Conservation (phyloP, 2,113 vertebrate genomes). For the Paracanthobrama guichenoti region DNA sequence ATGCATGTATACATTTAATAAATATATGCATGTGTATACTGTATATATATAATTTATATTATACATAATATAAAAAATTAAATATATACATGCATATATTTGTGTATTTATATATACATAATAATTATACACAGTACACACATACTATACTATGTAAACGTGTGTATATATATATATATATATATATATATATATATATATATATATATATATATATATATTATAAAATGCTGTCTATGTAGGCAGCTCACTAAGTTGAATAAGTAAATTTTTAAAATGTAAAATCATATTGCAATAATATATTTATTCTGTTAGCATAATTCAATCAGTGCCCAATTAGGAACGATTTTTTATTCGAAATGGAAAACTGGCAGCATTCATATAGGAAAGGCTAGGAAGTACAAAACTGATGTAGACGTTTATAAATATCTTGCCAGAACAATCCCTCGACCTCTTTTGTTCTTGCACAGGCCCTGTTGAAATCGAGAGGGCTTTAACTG, state of each 20-base stretch:
- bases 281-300: background rate
- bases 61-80: too few species aligned
- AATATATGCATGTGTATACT: too few species aligned
- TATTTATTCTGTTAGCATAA: slow-evolving; percentile 1
- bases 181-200: too few species aligned
- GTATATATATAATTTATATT: too few species aligned
- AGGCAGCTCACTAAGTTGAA: background rate
- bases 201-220: too few species aligned
- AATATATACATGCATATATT: too few species aligned
- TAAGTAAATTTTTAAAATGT: background rate
- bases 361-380: slow-evolving; percentile 19
- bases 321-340: slow-evolving; percentile 16
- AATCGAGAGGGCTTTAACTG: background rate
- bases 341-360: background rate
- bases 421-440: slow-evolving; percentile 12
- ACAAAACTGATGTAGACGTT: background rate
- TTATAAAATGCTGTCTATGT: background rate
- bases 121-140: too few species aligned
- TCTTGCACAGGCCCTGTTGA: background rate
- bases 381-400: background rate
- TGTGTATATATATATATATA: too few species aligned
- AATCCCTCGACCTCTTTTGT: slow-evolving; percentile 20
- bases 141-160: too few species aligned
- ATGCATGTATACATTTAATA: too few species aligned
- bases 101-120: too few species aligned